These are phyloP conservation scores for Orthonychiurus folsomi DNA, from an alignment of 2,888 invertebrate genomes.

Conservation along the genomic window DNA sequence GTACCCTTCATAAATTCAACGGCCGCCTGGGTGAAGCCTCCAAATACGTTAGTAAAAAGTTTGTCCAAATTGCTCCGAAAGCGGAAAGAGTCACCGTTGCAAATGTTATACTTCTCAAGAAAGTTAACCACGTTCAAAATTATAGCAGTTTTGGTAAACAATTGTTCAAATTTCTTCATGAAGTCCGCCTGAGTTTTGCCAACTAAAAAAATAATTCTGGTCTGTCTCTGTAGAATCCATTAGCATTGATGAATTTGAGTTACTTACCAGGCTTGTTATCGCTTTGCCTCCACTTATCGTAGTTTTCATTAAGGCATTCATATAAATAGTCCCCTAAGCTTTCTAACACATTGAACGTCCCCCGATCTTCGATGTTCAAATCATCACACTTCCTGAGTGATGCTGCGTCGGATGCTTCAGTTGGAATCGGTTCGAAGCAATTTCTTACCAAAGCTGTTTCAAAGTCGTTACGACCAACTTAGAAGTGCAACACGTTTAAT, in stretches of 20 bases:
- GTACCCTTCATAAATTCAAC: slow-evolving; percentile 8
- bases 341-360: background rate
- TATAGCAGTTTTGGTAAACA: slow-evolving; percentile 16
- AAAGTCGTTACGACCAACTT: slow-evolving; percentile 20
- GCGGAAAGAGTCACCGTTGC: slow-evolving; percentile 11
- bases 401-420: slow-evolving; percentile 3
- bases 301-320: slow-evolving; percentile 18
- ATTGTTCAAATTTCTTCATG: slow-evolving; percentile 16
- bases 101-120: slow-evolving; percentile 25
- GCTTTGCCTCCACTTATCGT: no score
- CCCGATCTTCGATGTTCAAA: slow-evolving; percentile 3
- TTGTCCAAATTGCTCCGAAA: slow-evolving; percentile 19
- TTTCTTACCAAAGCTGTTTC: slow-evolving; percentile 22
- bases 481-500: slow-evolving; percentile 5
- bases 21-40: background rate
- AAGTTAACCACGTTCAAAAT: slow-evolving; percentile 23
- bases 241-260: no score
- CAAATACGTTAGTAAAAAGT: slow-evolving; percentile 19
- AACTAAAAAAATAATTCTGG: no score
- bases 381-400: background rate
- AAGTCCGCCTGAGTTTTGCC: no score
- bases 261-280: no score
- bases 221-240: no score
- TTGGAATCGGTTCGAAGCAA: slow-evolving; percentile 20
- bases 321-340: slow-evolving; percentile 1